Evolutionary conservation across 2,888 invertebrate genomes (phyloP).

Genomic region (Heliconius hortense): DNA sequence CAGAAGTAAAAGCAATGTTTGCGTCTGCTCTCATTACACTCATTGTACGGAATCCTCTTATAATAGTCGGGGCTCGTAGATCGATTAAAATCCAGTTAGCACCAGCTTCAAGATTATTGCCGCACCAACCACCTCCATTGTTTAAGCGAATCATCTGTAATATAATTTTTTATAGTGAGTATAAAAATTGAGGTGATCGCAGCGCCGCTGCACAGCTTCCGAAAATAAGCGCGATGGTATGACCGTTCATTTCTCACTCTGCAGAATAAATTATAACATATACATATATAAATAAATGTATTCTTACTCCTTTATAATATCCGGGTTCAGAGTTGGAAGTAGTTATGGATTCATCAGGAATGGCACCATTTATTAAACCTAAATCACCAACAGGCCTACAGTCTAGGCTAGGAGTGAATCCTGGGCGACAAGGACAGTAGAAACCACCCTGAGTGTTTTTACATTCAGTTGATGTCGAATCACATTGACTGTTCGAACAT

Average conservation of each 20-base stretch:
- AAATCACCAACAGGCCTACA: slow-evolving; percentile 95
- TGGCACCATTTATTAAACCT: slow-evolving; percentile 92
- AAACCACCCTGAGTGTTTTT: slow-evolving; percentile 94
- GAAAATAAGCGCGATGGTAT: too few species aligned
- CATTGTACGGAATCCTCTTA: slow-evolving; percentile 95
- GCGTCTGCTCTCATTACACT: slow-evolving; percentile 92
- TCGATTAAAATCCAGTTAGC: slow-evolving; percentile 95
- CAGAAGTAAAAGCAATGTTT: slow-evolving; percentile 93
- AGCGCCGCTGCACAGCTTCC: too few species aligned
- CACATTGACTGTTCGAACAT: slow-evolving; percentile 94
- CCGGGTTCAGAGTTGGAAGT: slow-evolving; percentile 92
- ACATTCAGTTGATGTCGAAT: slow-evolving; percentile 94
- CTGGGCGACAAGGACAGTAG: slow-evolving; percentile 92
- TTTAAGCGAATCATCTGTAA: slow-evolving; percentile 90
- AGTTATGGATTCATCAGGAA: slow-evolving; percentile 93
- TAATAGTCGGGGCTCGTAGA: slow-evolving; percentile 92
- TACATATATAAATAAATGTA: slow-evolving; percentile 40
- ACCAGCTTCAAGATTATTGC: slow-evolving; percentile 91
- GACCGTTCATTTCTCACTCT: too few species aligned
- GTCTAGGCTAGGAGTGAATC: slow-evolving; percentile 92
- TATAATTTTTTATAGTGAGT: slow-evolving; percentile 22
- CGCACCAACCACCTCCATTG: slow-evolving; percentile 94
- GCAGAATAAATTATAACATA: too few species aligned
- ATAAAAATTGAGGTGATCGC: neutral
- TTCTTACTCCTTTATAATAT: slow-evolving; percentile 89